A percentile compares a stretch with the other conserved stretches of the same genome.
phyloP scores from a whole-genome alignment of 2,888 invertebrate genomes.

The Icerya purchasi region DNA sequence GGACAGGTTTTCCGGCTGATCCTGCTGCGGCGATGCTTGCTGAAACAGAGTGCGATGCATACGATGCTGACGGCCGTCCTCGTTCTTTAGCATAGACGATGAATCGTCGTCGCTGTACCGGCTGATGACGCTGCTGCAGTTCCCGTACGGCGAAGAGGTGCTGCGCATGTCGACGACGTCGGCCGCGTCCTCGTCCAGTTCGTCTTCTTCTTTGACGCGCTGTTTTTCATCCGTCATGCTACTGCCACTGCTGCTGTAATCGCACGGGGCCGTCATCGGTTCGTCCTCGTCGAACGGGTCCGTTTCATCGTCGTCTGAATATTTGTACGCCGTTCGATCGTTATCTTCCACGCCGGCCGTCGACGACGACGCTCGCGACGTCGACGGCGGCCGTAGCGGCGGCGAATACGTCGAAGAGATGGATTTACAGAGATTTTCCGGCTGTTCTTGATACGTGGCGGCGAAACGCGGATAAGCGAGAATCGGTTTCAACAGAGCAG shows the following conservation, averaged over 20 bases:
- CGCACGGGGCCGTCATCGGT: not conserved
- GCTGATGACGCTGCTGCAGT: slow-evolving; percentile 57
- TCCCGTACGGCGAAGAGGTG: slow-evolving; percentile 45
- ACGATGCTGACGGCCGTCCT: slow-evolving; percentile 21
- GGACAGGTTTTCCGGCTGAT: slow-evolving; percentile 61
- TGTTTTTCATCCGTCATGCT: slow-evolving; percentile 42
- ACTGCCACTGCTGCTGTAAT: slow-evolving; percentile 1
- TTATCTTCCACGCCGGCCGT: not conserved
- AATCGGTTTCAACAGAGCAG: slow-evolving; percentile 6
- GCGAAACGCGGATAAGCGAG: slow-evolving; percentile 16
- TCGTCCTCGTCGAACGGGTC: slow-evolving; percentile 15
- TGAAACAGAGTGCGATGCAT: not conserved
- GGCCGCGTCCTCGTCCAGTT: slow-evolving; percentile 24
- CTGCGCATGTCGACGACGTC: slow-evolving; percentile 35
- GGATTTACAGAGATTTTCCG: slow-evolving; percentile 49
- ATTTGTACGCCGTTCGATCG: not conserved
- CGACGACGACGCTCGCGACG: not conserved
- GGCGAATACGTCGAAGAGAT: not conserved
- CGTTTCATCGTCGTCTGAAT: slow-evolving; percentile 10
- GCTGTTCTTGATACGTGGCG: slow-evolving; percentile 48
- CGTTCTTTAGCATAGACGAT: not conserved
- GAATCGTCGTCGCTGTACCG: slow-evolving; percentile 49
- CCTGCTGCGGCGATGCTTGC: slow-evolving; percentile 27
- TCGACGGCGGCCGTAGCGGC: not conserved
- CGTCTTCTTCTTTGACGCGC: slow-evolving; percentile 33